Conservation (phyloP, 2,113 vertebrate genomes). For the Conger conger region DNA sequence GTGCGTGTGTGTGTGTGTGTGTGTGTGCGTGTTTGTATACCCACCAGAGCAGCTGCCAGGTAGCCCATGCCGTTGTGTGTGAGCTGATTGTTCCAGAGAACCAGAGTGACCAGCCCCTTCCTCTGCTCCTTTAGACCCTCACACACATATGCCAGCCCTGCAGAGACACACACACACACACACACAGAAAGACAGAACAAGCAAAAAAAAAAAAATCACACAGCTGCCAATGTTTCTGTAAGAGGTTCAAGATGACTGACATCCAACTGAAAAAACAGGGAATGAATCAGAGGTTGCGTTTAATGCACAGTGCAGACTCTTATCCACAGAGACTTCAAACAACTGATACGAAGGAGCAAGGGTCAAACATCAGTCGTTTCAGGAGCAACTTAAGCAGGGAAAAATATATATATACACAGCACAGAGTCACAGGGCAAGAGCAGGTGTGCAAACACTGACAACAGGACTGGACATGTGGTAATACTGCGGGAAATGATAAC, state of each 20-base stretch:
- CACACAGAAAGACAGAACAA: neutral
- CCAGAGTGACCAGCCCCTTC: conserved; percentile 86
- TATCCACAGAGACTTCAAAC: too few relatives aligned
- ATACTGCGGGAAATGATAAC: neutral
- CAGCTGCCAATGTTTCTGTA: neutral
- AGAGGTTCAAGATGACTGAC: neutral
- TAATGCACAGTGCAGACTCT: too few relatives aligned
- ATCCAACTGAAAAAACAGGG: neutral
- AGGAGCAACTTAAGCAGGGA: too few relatives aligned
- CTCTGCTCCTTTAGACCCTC: conserved; percentile 93
- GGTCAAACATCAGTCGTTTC: neutral
- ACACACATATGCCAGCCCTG: conserved; percentile 88
- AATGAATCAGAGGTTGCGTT: neutral
- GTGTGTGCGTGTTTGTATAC: conserved; percentile 36
- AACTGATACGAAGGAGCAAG: neutral
- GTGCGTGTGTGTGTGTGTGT: conserved; percentile 27
- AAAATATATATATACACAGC: neutral
- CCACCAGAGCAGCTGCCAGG: conserved; percentile 87
- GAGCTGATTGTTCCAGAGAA: conserved; percentile 97
- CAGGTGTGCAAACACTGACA: neutral
- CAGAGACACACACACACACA: conserved; percentile 1
- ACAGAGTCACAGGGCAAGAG: neutral
- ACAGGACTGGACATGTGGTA: neutral
- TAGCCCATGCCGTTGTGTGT: conserved; percentile 93
- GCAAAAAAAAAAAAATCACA: neutral